Evolutionary conservation across 2,888 invertebrate genomes (phyloP).

Genomic region (Morinoia aosen): DNA sequence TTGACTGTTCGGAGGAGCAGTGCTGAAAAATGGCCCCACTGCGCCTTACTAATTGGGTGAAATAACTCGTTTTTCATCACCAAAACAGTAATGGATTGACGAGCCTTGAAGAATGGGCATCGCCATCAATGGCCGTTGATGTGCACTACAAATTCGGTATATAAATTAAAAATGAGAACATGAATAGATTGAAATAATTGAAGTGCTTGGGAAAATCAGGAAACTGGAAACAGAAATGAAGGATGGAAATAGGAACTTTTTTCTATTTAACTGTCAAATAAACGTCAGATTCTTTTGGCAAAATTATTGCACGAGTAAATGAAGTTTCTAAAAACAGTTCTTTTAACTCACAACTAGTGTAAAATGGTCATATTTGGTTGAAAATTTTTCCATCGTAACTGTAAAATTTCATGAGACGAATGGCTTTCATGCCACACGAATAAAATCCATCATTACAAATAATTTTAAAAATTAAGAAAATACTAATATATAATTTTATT

Average conservation of each 20-base stretch:
- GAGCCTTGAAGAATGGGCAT: background rate
- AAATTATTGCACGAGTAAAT: too few relatives aligned
- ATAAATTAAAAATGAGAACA: background rate
- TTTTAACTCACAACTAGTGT: too few relatives aligned
- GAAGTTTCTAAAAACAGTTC: too few relatives aligned
- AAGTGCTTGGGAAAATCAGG: background rate
- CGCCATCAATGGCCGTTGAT: background rate
- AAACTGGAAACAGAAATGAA: background rate
- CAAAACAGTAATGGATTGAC: background rate
- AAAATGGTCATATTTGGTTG: too few relatives aligned
- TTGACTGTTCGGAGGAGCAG: background rate
- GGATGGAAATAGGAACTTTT: background rate
- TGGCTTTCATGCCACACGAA: too few relatives aligned
- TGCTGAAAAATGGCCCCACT: background rate
- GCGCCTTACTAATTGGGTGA: background rate
- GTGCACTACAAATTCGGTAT: background rate
- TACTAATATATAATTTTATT: too few relatives aligned
- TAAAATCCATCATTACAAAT: too few relatives aligned
- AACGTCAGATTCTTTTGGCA: background rate
- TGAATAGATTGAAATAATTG: background rate
- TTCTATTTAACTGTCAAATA: background rate
- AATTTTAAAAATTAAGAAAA: too few relatives aligned
- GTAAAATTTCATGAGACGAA: too few relatives aligned
- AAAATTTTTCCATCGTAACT: too few relatives aligned
- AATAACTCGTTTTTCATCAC: background rate